Evolutionary conservation across 1,140 invertebrate genomes (phyloP).

Genomic region (Eumeta japonica): DNA sequence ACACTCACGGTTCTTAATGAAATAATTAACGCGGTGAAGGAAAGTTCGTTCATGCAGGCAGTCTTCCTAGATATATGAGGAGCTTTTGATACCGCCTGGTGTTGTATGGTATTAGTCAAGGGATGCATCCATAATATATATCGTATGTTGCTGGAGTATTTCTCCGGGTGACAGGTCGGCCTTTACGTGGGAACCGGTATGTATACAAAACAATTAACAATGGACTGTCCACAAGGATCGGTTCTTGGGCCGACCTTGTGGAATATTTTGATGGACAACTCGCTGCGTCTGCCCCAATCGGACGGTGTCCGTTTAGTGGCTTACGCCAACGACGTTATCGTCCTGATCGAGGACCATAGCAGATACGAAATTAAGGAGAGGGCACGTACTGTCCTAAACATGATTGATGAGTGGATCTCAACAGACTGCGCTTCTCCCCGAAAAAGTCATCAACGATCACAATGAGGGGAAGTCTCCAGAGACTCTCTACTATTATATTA

Average conservation of each 20-base stretch:
- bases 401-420: conserved; percentile 18
- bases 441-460: conserved; percentile 15
- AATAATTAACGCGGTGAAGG: conserved; percentile 6
- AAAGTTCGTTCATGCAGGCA: conserved; percentile 20
- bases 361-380: conserved; percentile 18
- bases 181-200: conserved; percentile 9
- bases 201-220: conserved; percentile 14
- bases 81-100: conserved; percentile 46
- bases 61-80: conserved; percentile 46
- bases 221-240: conserved; percentile 51
- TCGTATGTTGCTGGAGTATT: conserved; percentile 27
- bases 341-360: conserved; percentile 21
- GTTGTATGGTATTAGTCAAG: conserved; percentile 27
- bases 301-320: conserved; percentile 16
- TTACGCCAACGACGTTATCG: conserved; percentile 36
- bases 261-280: conserved; percentile 41
- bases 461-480: conserved; percentile 15
- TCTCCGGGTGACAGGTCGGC: conserved; percentile 18
- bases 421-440: conserved; percentile 12
- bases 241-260: conserved; percentile 40
- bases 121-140: conserved; percentile 19
- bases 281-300: conserved; percentile 20
- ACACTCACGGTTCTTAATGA: conserved; percentile 33
- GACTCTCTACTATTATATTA: conserved; percentile 11
- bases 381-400: conserved; percentile 2